Conservation (phyloP, 2,113 vertebrate species). For the Macquaria ambigua region DNA sequence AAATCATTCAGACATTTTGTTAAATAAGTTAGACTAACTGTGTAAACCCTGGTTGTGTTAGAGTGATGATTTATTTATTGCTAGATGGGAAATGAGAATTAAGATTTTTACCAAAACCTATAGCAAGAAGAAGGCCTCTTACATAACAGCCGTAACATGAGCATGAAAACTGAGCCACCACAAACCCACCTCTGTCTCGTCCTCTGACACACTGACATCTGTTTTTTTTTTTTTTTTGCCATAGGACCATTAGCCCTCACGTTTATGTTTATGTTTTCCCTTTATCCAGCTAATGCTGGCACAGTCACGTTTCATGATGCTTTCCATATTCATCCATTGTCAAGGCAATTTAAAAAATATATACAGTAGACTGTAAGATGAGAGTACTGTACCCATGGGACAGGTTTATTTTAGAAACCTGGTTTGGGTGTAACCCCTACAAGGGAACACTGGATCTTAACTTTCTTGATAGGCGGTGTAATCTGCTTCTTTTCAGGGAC, state of each 20-base stretch:
- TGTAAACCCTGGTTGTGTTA: not conserved
- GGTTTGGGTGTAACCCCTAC: constrained; percentile 32
- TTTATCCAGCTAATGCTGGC: no score
- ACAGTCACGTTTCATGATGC: not conserved
- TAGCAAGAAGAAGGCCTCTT: not conserved
- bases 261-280: not conserved
- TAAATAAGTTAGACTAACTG: not conserved
- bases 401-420: constrained; percentile 31
- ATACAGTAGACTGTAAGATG: constrained; percentile 14
- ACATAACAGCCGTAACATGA: not conserved
- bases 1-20: no score
- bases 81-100: not conserved
- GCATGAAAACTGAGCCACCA: not conserved
- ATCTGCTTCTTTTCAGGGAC: constrained; percentile 1
- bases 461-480: constrained; percentile 6
- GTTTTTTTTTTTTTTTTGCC: no score
- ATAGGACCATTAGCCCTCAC: not conserved
- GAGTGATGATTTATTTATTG: not conserved
- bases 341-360: not conserved
- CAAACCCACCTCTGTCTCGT: not conserved
- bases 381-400: not conserved
- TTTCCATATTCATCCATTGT: not conserved
- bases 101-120: not conserved
- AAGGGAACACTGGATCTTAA: constrained; percentile 9
- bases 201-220: not conserved